Base-by-base conservation (phyloP, 2,113 vertebrate genomes). In the Pagrus major region DNA sequence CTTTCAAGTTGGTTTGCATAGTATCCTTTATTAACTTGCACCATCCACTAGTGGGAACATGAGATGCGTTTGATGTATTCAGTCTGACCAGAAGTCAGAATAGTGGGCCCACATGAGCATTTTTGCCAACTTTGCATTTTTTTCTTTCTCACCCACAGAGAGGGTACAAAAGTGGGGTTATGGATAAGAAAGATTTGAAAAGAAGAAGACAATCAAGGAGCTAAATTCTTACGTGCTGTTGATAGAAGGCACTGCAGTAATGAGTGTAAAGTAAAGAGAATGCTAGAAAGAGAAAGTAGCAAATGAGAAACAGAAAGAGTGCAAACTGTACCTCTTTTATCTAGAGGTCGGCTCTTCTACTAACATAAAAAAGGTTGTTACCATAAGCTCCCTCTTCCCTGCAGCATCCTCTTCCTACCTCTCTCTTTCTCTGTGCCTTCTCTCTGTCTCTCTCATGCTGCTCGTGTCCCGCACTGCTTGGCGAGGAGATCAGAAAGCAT, bases 161-260 rank as follows among this genome's bases (percentile, higher is more conserved):
- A 73, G 39, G 68, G 58, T 75, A 33, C 37, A 18, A 58, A n/a
- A 61, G 59, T 59, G 56, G 25, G 33, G 25, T 42, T 75, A 68
- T 70, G 64, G 80, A 67, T 59, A 60, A 63, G 54, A 69, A 67
- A 77, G 64, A 85, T 70, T 10, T 21, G 25, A 52, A 76, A 80
- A 81, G 37, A 61, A 71, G 29, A 31, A 76, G 41, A 31, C n/a
- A 54, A 47, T 73, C 65, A 72, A 14, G 27, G 46, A 80, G 46
- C 41, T 80, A 72, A 84, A 89, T 63, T 81, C 39, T 71, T 69
- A 71, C 65, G 42, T 21, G 9, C 37, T 69, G 71, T 66, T 85
- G 86, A 84, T 89, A 81, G 89, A 89, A 87, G 83, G 35, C 56
- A 58, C 15, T 55, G 74, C 10, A 18, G 74, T 91, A 88, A 92